A percentile compares a stretch with the other conserved stretches of the same genome.
Evolutionary conservation across 2,888 invertebrate genomes (phyloP).

Genomic region (Sialis fuliginosa): DNA sequence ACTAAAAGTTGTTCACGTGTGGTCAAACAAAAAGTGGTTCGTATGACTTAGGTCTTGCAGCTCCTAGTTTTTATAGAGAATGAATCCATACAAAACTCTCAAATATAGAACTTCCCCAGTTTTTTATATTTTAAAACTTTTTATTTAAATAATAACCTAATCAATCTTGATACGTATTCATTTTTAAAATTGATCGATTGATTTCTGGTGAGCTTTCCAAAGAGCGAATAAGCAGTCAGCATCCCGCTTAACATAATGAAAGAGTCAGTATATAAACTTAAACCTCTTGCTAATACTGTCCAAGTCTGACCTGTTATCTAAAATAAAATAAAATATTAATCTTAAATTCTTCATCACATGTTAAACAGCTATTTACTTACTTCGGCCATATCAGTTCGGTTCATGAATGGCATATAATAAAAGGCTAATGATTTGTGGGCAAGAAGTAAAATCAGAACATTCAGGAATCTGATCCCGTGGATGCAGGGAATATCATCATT

Average conservation of each 20-base stretch:
- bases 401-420: conserved; percentile 46
- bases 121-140: too few relatives aligned
- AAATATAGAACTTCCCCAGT: too few relatives aligned
- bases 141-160: conserved; percentile 22
- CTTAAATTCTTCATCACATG: too few relatives aligned
- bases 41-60: too few relatives aligned
- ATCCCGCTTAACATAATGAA: conserved; percentile 53
- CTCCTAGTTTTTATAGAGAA: too few relatives aligned
- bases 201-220: conserved; percentile 34
- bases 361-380: conserved; percentile 20
- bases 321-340: conserved; percentile 8
- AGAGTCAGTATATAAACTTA: conserved; percentile 52
- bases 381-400: conserved; percentile 46
- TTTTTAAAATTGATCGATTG: conserved; percentile 34
- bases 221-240: conserved; percentile 41
- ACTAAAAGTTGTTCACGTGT: too few relatives aligned
- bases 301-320: conserved; percentile 42
- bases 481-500: conserved; percentile 40
- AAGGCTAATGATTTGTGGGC: conserved; percentile 56
- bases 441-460: conserved; percentile 40
- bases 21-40: too few relatives aligned
- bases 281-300: conserved; percentile 48
- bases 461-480: conserved; percentile 47
- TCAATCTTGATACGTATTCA: conserved; percentile 42
- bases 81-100: too few relatives aligned